A percentile compares a stretch with the other conserved stretches of the same genome.
Evolutionary conservation across 2,888 invertebrate species (phyloP).

Genomic region (Sminthurides aquaticus): DNA sequence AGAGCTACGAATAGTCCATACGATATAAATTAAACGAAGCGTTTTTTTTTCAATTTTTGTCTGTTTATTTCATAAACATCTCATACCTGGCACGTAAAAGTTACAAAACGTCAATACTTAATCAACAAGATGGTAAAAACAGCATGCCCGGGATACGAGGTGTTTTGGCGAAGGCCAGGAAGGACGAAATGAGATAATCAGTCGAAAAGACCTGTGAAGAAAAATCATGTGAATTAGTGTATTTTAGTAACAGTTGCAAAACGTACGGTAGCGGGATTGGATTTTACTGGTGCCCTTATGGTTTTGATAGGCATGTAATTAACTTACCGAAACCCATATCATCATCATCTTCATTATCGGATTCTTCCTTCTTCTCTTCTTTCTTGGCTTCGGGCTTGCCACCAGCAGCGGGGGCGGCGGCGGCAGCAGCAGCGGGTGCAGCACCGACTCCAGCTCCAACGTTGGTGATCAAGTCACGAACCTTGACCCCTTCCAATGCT

Average conservation of each 20-base stretch:
- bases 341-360: constrained; percentile 75
- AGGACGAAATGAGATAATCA: constrained; percentile 47
- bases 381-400: constrained; percentile 53
- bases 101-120: neutral
- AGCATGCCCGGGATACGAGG: too few species aligned
- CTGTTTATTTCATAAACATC: constrained; percentile 23
- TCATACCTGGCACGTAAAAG: constrained; percentile 16
- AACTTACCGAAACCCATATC: constrained; percentile 76
- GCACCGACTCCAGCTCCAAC: constrained; percentile 85
- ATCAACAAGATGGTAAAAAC: too few species aligned
- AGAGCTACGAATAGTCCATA: too few species aligned
- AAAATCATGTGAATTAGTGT: too few species aligned
- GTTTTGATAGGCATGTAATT: too few species aligned
- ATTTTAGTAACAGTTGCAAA: too few species aligned
- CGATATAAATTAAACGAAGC: too few species aligned
- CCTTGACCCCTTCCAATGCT: constrained; percentile 87
- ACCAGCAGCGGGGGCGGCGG: constrained; percentile 47
- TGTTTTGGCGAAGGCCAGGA: too few species aligned
- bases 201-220: constrained; percentile 68
- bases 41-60: constrained; percentile 10
- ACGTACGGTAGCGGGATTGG: too few species aligned
- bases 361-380: constrained; percentile 64
- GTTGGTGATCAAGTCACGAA: constrained; percentile 86
- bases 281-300: too few species aligned
- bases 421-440: constrained; percentile 58